Evolutionary conservation across 2,113 vertebrate genomes (phyloP).

Genomic region (Heterocephalus glaber): DNA sequence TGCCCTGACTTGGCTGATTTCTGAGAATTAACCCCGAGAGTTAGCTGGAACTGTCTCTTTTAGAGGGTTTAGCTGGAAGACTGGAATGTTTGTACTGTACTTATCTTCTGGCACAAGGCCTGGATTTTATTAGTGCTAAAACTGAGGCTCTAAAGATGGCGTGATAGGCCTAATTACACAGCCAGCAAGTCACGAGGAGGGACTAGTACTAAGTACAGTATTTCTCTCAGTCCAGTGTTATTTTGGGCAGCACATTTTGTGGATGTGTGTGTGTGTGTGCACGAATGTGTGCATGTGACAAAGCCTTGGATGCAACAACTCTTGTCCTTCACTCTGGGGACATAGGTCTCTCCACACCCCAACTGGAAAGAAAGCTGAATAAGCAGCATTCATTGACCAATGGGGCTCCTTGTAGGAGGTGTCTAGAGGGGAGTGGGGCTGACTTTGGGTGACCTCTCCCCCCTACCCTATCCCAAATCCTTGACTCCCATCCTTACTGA

Average conservation of each 20-base stretch:
- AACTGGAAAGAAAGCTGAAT: background rate
- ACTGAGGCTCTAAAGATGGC: background rate
- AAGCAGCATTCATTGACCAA: background rate
- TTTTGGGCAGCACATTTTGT: conserved; percentile 3
- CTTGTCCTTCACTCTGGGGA: background rate
- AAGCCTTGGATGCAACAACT: background rate
- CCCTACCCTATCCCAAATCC: background rate
- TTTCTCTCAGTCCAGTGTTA: background rate
- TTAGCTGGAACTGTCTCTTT: background rate
- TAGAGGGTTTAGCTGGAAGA: background rate
- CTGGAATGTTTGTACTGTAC: background rate
- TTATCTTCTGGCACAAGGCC: background rate
- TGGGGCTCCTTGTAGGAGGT: background rate
- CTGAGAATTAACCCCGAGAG: background rate
- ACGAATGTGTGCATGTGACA: background rate
- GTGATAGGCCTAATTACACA: background rate
- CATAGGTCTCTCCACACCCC: background rate
- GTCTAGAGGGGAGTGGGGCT: background rate
- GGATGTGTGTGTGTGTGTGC: too few relatives aligned
- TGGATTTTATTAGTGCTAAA: conserved; percentile 28
- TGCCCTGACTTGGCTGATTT: background rate
- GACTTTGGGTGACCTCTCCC: background rate
- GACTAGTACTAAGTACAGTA: background rate
- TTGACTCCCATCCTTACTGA: background rate
- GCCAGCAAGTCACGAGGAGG: background rate